Conservation (phyloP, 2,888 invertebrate species). For the Ochropleura leucogaster region DNA sequence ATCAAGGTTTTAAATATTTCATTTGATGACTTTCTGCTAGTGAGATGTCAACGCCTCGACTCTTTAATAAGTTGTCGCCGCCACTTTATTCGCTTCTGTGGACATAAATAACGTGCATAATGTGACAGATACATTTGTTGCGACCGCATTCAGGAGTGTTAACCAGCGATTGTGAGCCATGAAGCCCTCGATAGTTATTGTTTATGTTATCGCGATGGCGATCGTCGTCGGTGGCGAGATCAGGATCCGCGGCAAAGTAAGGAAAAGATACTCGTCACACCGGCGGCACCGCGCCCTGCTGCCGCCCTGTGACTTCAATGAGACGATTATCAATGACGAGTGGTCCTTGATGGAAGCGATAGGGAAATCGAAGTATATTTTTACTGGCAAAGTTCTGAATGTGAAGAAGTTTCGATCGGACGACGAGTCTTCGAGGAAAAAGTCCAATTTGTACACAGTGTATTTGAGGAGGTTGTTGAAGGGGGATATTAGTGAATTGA, state of each 20-base stretch:
- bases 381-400: constrained; percentile 88
- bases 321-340: constrained; percentile 88
- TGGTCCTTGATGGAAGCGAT: constrained; percentile 89
- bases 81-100: constrained; percentile 81
- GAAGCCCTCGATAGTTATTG: constrained; percentile 84
- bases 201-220: constrained; percentile 85
- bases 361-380: constrained; percentile 88
- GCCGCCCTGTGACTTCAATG: constrained; percentile 88
- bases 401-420: constrained; percentile 83
- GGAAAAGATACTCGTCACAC: constrained; percentile 83
- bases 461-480: constrained; percentile 87
- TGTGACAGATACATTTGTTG: constrained; percentile 88
- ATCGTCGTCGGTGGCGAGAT: constrained; percentile 85
- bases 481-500: constrained; percentile 84
- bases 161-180: constrained; percentile 81
- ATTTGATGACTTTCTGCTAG: constrained; percentile 83
- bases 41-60: constrained; percentile 85
- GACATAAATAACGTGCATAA: constrained; percentile 86
- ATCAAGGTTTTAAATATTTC: constrained; percentile 77
- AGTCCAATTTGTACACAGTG: constrained; percentile 86
- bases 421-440: constrained; percentile 74
- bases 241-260: constrained; percentile 88
- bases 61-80: constrained; percentile 82
- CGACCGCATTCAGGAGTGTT: constrained; percentile 80
- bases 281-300: constrained; percentile 85